Evolutionary conservation across 2,113 vertebrate species (phyloP), one percentile per base, ranked within the genome.

Genomic region (Brachypodius melanocephalos): DNA sequence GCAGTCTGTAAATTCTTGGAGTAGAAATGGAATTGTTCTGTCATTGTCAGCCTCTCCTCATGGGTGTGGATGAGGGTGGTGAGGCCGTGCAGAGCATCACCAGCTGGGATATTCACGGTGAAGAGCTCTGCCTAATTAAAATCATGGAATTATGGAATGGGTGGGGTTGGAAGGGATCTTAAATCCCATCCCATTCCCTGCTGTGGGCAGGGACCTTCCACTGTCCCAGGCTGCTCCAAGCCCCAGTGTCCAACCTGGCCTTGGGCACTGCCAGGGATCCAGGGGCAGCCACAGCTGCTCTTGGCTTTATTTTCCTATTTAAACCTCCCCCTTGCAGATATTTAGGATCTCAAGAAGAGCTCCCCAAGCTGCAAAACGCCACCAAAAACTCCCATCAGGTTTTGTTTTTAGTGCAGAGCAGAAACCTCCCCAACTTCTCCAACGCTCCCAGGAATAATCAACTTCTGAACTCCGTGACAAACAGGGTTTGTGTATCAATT

Each of bases 401-500:
- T 87, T 74, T 88, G 61, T 1, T 81, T 77, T 34, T 10, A 46
- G 80, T 1, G 43, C 66, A 26, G 89, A 82, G 73, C 57, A 72
- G 57, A 82, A 96, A 78, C 62, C 69, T 91, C 63, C 73, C 29
- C 17, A 95, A 95, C 58, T 96, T 95, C 25, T 75, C 71, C 10
- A 32, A 19, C 11, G 19, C 62, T 91, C 54, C 32, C 38, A 86
- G 92, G 66, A 90, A 69, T 32, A 73, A 90, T 61, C 71, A 62
- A 25, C 78, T 90, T n/a, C 42, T 81, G 92, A 61, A 77, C 15
- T 15, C 22, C 46, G 9, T 96, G 94, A 93, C 92, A 91, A 96
- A 96, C 21, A 54, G 76, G 88, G 92, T 93, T 96, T 97, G 91
- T 96, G 77, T 36, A 7, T 59, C 49, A 80, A 77, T 94, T 93